Conservation (phyloP, 2,113 vertebrate genomes). For the Thamnophis sirtalis region DNA sequence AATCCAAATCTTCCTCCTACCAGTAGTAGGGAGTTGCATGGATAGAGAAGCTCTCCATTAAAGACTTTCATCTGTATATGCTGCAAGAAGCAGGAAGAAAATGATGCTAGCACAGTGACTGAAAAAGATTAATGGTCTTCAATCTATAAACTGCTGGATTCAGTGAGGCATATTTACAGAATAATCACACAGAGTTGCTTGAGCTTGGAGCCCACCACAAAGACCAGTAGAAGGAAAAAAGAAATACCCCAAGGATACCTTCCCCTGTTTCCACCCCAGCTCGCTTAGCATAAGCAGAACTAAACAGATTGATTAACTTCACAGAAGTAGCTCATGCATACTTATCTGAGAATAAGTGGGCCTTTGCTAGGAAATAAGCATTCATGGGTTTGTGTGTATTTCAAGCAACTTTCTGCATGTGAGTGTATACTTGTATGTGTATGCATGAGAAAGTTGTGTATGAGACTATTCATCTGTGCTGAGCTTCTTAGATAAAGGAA, state of each 20-base stretch:
- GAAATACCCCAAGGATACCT: neutral
- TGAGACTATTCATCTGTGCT: neutral
- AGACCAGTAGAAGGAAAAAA: neutral
- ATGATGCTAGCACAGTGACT: neutral
- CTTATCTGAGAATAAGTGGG: neutral
- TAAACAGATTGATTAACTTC: neutral
- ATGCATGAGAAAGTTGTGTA: neutral
- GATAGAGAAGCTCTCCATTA: neutral
- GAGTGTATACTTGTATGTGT: neutral
- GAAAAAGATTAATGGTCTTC: neutral
- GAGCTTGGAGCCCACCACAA: neutral
- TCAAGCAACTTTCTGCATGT: neutral
- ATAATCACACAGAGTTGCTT: neutral
- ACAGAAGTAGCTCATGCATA: neutral
- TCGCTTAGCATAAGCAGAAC: neutral
- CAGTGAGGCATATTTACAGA: neutral
- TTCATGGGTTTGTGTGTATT: neutral
- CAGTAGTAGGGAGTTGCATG: neutral
- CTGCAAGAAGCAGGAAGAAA: neutral
- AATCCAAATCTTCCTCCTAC: neutral
- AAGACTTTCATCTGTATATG: neutral
- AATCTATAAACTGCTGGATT: neutral
- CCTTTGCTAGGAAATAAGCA: neutral
- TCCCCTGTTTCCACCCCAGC: neutral
- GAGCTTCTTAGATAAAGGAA: neutral